phyloP scores from a whole-genome alignment of 1,140 invertebrate species.

The Ctenoplectra terminalis region DNA sequence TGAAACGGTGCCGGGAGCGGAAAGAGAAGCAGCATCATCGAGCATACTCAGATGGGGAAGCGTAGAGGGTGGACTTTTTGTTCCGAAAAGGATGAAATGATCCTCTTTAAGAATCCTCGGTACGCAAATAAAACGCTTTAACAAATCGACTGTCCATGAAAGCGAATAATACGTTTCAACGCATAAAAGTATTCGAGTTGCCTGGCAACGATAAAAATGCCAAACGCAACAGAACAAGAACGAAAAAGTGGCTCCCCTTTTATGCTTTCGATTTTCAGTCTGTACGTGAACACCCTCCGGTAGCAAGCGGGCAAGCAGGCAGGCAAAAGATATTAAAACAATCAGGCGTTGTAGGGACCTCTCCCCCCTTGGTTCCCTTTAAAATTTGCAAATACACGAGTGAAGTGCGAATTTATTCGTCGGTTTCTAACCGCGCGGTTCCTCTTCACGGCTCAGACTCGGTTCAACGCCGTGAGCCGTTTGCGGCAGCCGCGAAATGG shows the following conservation, averaged over 20 bases:
- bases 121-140: not conserved
- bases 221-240: not conserved
- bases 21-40: slow-evolving; percentile 49
- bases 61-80: slow-evolving; percentile 40
- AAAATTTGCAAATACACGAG: slow-evolving; percentile 71
- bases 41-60: slow-evolving; percentile 35
- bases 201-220: slow-evolving; percentile 1
- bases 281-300: slow-evolving; percentile 26
- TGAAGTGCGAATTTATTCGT: slow-evolving; percentile 71
- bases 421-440: slow-evolving; percentile 58
- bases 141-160: not conserved
- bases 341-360: slow-evolving; percentile 61
- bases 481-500: slow-evolving; percentile 67
- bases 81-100: slow-evolving; percentile 28
- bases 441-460: slow-evolving; percentile 54
- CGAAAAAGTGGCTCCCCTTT: slow-evolving; percentile 2
- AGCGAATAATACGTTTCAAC: slow-evolving; percentile 15
- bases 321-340: slow-evolving; percentile 73
- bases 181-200: slow-evolving; percentile 18
- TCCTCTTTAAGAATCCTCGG: slow-evolving; percentile 37
- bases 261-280: slow-evolving; percentile 33
- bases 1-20: slow-evolving; percentile 60
- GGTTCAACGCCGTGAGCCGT: slow-evolving; percentile 61
- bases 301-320: slow-evolving; percentile 37
- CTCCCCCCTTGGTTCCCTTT: slow-evolving; percentile 52